Base-by-base conservation (phyloP, 2,888 invertebrate species). In the Stenichneumon culpator region DNA sequence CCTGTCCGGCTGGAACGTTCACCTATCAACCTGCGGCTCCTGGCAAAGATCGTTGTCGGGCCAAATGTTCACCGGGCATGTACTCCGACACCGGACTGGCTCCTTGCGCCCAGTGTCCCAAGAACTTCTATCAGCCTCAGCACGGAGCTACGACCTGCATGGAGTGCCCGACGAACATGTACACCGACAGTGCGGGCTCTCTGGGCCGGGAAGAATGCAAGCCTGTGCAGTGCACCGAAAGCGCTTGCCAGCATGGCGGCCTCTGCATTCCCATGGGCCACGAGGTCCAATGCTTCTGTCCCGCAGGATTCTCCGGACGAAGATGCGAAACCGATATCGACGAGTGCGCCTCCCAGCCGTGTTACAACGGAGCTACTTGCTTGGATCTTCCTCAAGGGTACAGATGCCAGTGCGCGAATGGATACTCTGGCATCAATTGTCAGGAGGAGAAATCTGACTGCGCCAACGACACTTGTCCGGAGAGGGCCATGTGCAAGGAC, bases 401-500 rank as follows among this genome's bases (percentile, higher is more conserved):
- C 92, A 96, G 97, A 89, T 99, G 99, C 90, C 96, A 97, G 86
- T 99, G 99, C 92, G 96, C 97, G 0, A 95, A 96, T 5, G 98
- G 98, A 63, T 98, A 98, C 90, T 96, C 97, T 9, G 98, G 98
- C n/a, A 96, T 98, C 50, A 98, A 98, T 92, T 99, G 99, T 92
- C 99, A 99, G 94, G 98, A 98, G 92, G 98, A 99, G 94, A 96
- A 97, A 90, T 97, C 97, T 19, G 98, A 99, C 90, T 99, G 98
- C 92, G 95, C 95, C 88, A 97, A 97, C 92, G 97, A 98, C 86
- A 98, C 99, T 0, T 99, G 99, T 90, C 98, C 98, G 0, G 99
- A 98, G 92, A 95, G 98, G 91, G 99, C 99, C 3, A 98, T 99
- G 98, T 99, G 99, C 94, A 99, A 99, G 94, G 98, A 99, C 93